Percentiles rank a stretch among this genome's conserved stretches.
phyloP scores from a whole-genome alignment of 35 echinoderm and acorn worm genomes.

The Ptychodera flava region DNA sequence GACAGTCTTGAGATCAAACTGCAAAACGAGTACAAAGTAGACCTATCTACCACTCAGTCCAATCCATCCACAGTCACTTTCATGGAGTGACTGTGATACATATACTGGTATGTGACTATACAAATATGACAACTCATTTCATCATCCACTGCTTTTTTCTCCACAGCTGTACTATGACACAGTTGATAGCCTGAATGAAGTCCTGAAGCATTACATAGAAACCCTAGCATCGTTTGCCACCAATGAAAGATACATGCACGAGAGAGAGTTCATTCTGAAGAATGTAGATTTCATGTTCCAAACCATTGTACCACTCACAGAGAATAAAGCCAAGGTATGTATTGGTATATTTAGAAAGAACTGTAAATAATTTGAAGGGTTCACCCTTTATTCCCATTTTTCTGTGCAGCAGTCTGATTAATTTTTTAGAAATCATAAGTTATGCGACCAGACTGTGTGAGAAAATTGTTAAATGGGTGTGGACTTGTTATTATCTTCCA shows the following conservation, averaged over 20 bases:
- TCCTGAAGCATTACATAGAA: slow-evolving; percentile 71
- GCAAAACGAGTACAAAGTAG: too few species aligned
- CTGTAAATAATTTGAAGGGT: background rate
- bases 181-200: slow-evolving; percentile 51
- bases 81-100: too few species aligned
- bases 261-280: slow-evolving; percentile 75
- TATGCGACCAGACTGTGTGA: too few species aligned
- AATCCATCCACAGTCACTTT: too few species aligned
- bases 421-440: too few species aligned
- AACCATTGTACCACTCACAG: slow-evolving; percentile 60
- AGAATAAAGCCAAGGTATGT: slow-evolving; percentile 78
- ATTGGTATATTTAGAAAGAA: background rate
- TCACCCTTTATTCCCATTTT: background rate
- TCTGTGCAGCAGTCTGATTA: background rate
- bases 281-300: slow-evolving; percentile 88
- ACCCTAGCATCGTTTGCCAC: slow-evolving; percentile 65
- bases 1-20: too few species aligned
- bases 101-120: too few species aligned
- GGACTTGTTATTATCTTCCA: too few species aligned
- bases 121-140: too few species aligned
- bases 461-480: too few species aligned
- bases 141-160: too few species aligned
- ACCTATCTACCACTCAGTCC: too few species aligned
- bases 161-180: slow-evolving; percentile 73
- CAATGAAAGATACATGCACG: slow-evolving; percentile 68